Evolutionary conservation across 2,797 vertebrate species (phyloP), one percentile per base, ranked within the genome.

Genomic region (Pseudochromis fuscus): DNA sequence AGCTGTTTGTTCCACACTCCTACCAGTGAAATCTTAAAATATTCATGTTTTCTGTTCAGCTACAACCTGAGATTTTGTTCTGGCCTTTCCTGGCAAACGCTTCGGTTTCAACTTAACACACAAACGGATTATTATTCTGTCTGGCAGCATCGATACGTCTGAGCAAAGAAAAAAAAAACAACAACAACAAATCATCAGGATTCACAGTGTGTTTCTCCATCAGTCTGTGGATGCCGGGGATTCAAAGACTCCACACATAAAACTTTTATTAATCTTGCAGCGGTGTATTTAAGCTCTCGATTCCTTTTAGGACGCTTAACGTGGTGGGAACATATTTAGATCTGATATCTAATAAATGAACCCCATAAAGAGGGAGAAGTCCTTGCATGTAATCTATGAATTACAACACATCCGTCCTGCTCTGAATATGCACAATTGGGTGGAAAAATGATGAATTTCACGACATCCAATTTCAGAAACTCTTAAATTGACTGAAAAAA

Each of bases 61-160:
- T 65, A 75, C 40, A 71, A 58, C 30, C 42, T 33, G 28, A 38
- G 31, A 13, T 77, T 75, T 77, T 59, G 44, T 71, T 76, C 18
- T 53, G 59, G 61, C 62, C 56, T 48, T 75, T 52, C 50, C 46
- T 60, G 13, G 42, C 5, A 67, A 70, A 70, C n/a, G n/a, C 1
- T 1, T 30, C 21, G 2, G 28, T 65, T 81, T 75, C 33, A 53
- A 50, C 40, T 35, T n/a, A 49, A 40, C 63, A 65, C 51, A 67
- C 24, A 71, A 57, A 69, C 58, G 2, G 45, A 71, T 77, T 74
- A 70, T 79, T 62, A 63, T 59, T 28, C 18, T 11, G 63, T 61
- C 71, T 67, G 62, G 35, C 37, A 42, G 52, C 51, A 60, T 75
- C 57, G 2, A 50, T 67, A 44, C 10, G 11, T 75, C 68, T 65